phyloP scores from a whole-genome alignment of 2,797 vertebrate species.

The Staurois parvus region DNA sequence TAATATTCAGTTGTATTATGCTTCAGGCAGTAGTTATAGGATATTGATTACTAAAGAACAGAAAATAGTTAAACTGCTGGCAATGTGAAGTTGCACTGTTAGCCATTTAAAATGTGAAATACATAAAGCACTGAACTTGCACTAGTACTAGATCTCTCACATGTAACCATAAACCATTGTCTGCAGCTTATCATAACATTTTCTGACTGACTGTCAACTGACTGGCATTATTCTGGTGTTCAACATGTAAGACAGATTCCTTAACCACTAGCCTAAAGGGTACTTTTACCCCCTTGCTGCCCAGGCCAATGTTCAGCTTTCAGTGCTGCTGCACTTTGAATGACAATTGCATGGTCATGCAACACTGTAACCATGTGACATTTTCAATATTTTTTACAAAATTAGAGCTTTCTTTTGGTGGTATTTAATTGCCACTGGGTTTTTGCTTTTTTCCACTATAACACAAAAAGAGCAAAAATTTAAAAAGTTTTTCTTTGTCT shows the following conservation, averaged over 20 bases:
- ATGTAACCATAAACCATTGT: neutral
- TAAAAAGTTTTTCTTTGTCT: no score
- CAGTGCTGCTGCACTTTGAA: no score
- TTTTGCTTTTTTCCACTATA: no score
- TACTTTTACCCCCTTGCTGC: no score
- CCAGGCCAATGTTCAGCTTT: no score
- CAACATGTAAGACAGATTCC: neutral
- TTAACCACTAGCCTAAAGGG: no score
- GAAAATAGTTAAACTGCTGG: neutral
- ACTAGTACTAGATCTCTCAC: neutral
- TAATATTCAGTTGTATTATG: slow-evolving; percentile 16
- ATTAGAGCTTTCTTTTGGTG: no score
- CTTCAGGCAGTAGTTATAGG: slow-evolving; percentile 3
- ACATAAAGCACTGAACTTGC: neutral
- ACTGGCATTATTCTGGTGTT: neutral
- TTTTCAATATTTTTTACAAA: no score
- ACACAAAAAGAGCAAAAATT: no score
- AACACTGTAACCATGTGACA: no score
- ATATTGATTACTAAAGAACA: neutral
- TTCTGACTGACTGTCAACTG: neutral
- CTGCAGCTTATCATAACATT: neutral
- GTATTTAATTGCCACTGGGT: no score
- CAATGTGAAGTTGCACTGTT: neutral
- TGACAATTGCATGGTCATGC: no score
- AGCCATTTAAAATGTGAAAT: slow-evolving; percentile 17